Base-by-base conservation (phyloP, 2,113 vertebrate genomes). In the Theristicus caerulescens region DNA sequence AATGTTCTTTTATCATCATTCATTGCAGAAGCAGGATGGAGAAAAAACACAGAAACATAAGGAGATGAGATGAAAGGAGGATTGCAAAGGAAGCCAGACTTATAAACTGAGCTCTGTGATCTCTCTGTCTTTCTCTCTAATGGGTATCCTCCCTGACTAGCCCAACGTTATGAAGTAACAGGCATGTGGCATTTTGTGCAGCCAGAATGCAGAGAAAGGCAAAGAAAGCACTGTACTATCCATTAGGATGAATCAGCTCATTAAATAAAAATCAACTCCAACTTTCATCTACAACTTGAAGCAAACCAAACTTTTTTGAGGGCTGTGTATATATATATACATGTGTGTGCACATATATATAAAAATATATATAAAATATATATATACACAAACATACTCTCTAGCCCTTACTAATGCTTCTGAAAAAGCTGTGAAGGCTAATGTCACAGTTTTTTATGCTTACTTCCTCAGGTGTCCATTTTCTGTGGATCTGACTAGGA, bases 1-100 rank as follows among this genome's bases (percentile, higher is more conserved):
- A 94, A 81, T 96, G 67, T 81, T 91, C 94, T 97, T 97, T 97
- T 94, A 97, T 97, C 96, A 84, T 94, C 90, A 67, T 74, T 84
- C 74, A n/a, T 88, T 94, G 96, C 64, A 90, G 70, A 65, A 89
- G 36, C 11, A 58, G 32, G 38, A 93, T 64, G 42, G 62, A 94
- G 58, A 73, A 86, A 93, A 93, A 88, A 89, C 59, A 92, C 82
- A 86, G 61, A 93, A 87, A 85, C 32, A 73, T 93, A 94, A 89
- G 87, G 58, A 95, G 17, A 42, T 57, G 61, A 97, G 95, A 97
- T 97, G 87, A 97, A 97, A 97, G 94, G 94, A 93, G 82, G 86
- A 79, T 51, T 95, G 88, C 62, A 92, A 93, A 82, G 49, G 73
- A 91, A 95, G 66, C 9, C 70, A 82, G 94, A 86, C 69, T 80